Conservation (phyloP, 1,140 invertebrate species). For the Bradynema listronoti region DNA sequence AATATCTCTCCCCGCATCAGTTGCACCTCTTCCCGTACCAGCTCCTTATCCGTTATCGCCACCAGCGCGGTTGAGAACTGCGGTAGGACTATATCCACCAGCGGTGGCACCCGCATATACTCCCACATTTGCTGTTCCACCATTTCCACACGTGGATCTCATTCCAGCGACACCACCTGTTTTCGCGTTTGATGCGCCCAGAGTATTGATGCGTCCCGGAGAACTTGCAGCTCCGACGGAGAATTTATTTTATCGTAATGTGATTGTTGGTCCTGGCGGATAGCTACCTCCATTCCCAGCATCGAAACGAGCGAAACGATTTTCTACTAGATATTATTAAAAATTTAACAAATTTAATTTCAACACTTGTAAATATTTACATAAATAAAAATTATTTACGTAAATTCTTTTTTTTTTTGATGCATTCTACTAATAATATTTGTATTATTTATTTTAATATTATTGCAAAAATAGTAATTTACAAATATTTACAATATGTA, state of each 20-base stretch:
- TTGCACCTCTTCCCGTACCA: neutral
- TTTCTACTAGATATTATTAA: neutral
- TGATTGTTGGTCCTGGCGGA: neutral
- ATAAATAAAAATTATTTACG: neutral
- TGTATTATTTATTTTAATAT: too few relatives aligned
- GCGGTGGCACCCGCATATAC: conserved; percentile 1
- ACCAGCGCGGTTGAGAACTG: neutral
- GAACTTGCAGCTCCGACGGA: neutral
- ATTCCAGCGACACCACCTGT: conserved; percentile 7
- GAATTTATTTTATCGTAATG: conserved; percentile 5
- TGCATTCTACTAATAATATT: too few relatives aligned
- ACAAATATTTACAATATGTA: too few relatives aligned
- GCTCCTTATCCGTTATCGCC: neutral
- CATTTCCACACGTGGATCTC: neutral
- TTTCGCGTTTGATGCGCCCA: conserved; percentile 1
- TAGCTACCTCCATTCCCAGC: conserved; percentile 1
- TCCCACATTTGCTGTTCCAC: neutral
- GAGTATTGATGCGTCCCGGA: neutral
- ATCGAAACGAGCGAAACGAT: neutral
- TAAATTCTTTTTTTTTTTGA: neutral
- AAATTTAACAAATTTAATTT: neutral
- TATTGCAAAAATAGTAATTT: too few relatives aligned
- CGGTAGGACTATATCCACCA: too few relatives aligned
- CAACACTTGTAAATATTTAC: neutral
- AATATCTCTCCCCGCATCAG: neutral